Evolutionary conservation across 2,888 invertebrate species (phyloP).

Genomic region (Eristalinus aeneus): DNA sequence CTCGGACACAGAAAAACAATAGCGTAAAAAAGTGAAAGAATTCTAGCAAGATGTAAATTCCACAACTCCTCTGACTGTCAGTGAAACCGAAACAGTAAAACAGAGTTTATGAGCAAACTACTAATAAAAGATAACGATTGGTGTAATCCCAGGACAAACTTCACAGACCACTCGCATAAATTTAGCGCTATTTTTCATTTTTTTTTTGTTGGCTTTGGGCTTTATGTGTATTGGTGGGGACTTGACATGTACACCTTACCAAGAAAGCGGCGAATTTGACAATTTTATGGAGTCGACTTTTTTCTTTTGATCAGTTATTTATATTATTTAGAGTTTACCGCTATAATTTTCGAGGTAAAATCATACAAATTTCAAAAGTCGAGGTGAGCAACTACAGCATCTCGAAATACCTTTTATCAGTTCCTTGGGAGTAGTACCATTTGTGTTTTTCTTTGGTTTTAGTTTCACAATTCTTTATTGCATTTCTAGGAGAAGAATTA

Average conservation of each 20-base stretch:
- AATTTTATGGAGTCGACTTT: slow-evolving; percentile 8
- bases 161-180: not conserved
- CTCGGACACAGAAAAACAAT: not conserved
- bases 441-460: not conserved
- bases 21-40: not conserved
- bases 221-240: not conserved
- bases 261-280: slow-evolving; percentile 38
- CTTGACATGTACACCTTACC: not conserved
- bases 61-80: not conserved
- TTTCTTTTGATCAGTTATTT: slow-evolving; percentile 19
- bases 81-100: not conserved
- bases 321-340: slow-evolving; percentile 22
- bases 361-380: not conserved
- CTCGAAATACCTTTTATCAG: not conserved
- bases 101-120: not conserved
- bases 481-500: not conserved
- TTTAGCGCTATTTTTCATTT: not conserved
- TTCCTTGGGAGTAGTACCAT: slow-evolving; percentile 6
- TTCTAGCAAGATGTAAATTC: not conserved
- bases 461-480: not conserved
- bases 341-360: slow-evolving; percentile 2
- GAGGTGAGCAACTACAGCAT: slow-evolving; percentile 19
- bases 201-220: not conserved
- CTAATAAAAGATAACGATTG: not conserved
- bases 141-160: not conserved